Base-by-base conservation (phyloP, 2,888 invertebrate species). In the Thera obeliscata region DNA sequence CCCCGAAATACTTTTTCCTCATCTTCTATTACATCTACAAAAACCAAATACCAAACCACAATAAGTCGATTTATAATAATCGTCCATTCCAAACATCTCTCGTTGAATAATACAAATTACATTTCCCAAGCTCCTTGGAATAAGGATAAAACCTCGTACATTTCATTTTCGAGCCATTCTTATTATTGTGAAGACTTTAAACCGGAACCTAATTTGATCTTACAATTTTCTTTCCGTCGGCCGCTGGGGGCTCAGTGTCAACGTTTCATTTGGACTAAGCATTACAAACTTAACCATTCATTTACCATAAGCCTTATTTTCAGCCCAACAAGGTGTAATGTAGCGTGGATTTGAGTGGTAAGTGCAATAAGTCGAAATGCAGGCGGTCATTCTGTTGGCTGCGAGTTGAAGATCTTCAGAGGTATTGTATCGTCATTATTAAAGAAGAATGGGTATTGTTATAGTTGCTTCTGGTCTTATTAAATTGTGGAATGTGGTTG, bases 211-310 rank as follows among this genome's bases (percentile, higher is more conserved):
- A 90, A 90, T 90, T 90, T 88, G 87, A 90, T 90, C 89, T 87
- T 76, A 87, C 89, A 90, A 91, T 90, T 89, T 89, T 88, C 87
- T 86, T 84, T 81, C 80, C 82, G 78, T 75, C 81, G 81, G 74
- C 80, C 80, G 84, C 86, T 85, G 76, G 85, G 80, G 84, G 89
- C 89, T 89, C 87, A 88, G 85, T 89, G 90, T 90, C 90, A 88
- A 87, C 89, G 87, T 90, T 90, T 89, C 90, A 87, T 88, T 88
- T 83, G 87, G 90, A 89, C 89, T 89, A 88, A 83, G 82, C 68
- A 79, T 77, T 78, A 80, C 87, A 76, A 86, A 76, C 64, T 61
- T 78, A 71, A 54, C n/a, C 49, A 36, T 81, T 60, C 81, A 41
- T 46, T 11, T 70, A 33, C 0, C 1, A n/a, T 63, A 52, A 48